These are phyloP conservation scores for Bellardia pandia DNA, from an alignment of 2,888 invertebrate genomes.

Conservation along the genomic window DNA sequence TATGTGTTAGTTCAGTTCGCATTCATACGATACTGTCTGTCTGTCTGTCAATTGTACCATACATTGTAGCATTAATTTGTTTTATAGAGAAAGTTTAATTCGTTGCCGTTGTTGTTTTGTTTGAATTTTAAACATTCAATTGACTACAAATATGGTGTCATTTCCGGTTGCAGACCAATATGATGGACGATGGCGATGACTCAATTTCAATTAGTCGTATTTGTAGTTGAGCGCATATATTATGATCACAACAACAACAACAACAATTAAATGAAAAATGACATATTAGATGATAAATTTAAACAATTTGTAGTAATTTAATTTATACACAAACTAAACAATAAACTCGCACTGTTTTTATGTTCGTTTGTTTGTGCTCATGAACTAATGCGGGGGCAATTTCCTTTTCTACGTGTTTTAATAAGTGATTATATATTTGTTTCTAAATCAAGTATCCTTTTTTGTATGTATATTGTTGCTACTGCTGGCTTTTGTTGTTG, in stretches of 20 bases:
- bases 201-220: slow-evolving; percentile 60
- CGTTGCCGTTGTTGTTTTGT: slow-evolving; percentile 18
- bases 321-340: slow-evolving; percentile 10
- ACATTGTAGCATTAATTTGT: slow-evolving; percentile 39
- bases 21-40: background rate
- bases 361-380: background rate
- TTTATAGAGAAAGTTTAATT: slow-evolving; percentile 66
- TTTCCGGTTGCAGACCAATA: slow-evolving; percentile 65
- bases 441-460: slow-evolving; percentile 8
- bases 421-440: background rate
- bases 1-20: slow-evolving; percentile 11
- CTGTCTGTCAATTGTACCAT: background rate
- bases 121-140: slow-evolving; percentile 48
- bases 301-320: slow-evolving; percentile 35
- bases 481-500: background rate
- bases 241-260: slow-evolving; percentile 10
- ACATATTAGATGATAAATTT: slow-evolving; percentile 45
- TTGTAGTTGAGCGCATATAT: slow-evolving; percentile 19
- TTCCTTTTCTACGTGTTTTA: background rate
- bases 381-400: background rate
- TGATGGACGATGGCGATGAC: slow-evolving; percentile 54
- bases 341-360: background rate
- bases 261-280: slow-evolving; percentile 38
- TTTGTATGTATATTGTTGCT: background rate
- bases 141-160: slow-evolving; percentile 67